A percentile compares a stretch with the other conserved stretches of the same genome.
Evolutionary conservation across 2,113 vertebrate species (phyloP).

Genomic region (Acanthochromis polyacanthus): DNA sequence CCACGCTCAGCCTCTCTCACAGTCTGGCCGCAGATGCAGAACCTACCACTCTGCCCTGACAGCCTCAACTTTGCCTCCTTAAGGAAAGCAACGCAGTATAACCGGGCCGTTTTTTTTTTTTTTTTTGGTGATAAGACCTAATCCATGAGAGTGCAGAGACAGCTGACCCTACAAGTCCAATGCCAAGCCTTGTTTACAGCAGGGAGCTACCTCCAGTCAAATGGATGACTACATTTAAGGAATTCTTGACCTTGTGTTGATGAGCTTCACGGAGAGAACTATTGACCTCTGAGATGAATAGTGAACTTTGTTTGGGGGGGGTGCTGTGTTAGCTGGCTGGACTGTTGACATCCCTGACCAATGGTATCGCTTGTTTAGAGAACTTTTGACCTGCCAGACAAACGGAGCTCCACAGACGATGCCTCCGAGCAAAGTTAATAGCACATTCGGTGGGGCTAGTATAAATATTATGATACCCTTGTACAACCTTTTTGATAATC

Average conservation of each 20-base stretch:
- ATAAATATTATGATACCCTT: constrained; percentile 55
- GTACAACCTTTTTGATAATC: constrained; percentile 24
- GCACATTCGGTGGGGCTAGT: constrained; percentile 24
- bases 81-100: neutral
- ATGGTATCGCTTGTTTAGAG: constrained; percentile 69
- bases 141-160: constrained; percentile 16
- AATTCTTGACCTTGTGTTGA: constrained; percentile 76
- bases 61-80: constrained; percentile 36
- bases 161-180: constrained; percentile 55
- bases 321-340: constrained; percentile 38
- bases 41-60: constrained; percentile 45
- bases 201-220: constrained; percentile 47
- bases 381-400: constrained; percentile 73
- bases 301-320: constrained; percentile 71
- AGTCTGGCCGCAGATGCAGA: constrained; percentile 58
- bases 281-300: constrained; percentile 76
- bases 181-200: constrained; percentile 56
- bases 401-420: constrained; percentile 39
- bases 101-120: neutral
- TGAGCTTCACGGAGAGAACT: constrained; percentile 64
- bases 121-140: constrained; percentile 30
- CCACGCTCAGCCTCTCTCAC: constrained; percentile 64
- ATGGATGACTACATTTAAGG: constrained; percentile 61
- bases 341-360: constrained; percentile 70
- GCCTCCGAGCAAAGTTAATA: constrained; percentile 37